A percentile compares a stretch with the other conserved stretches of the same genome.
Conservation (phyloP, 1,140 invertebrate species). For the Drosophila simulans region DNA sequence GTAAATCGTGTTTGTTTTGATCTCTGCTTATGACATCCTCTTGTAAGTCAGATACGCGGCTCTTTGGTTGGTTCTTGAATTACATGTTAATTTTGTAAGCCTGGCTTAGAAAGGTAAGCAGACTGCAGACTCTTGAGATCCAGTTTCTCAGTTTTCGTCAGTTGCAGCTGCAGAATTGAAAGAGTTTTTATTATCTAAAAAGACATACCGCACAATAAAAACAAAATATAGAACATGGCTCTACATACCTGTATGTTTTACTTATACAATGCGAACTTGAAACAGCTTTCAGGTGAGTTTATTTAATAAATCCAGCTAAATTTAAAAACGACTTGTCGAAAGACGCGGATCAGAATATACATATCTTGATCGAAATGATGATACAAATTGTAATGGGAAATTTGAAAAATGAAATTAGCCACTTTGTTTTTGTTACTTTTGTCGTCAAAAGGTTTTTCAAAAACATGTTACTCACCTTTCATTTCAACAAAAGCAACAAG, state of each 20-base stretch:
- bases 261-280: neutral
- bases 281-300: constrained; percentile 43
- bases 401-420: no score
- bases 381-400: neutral
- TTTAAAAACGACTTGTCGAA: neutral
- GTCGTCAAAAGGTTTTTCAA: neutral
- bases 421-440: no score
- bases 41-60: neutral
- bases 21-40: constrained; percentile 42
- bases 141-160: constrained; percentile 15
- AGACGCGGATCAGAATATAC: neutral
- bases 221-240: constrained; percentile 28
- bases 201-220: constrained; percentile 9
- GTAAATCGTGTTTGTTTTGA: constrained; percentile 31
- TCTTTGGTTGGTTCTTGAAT: constrained; percentile 31
- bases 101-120: constrained; percentile 21
- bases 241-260: constrained; percentile 5
- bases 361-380: neutral
- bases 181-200: constrained; percentile 16
- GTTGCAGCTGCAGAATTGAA: constrained; percentile 25
- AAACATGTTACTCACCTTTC: neutral
- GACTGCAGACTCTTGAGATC: constrained; percentile 28
- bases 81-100: constrained; percentile 10
- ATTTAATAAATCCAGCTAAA: constrained; percentile 23
- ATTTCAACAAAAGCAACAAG: neutral